Evolutionary conservation across 2,797 vertebrate species (phyloP).

Genomic region (Periparus ater): DNA sequence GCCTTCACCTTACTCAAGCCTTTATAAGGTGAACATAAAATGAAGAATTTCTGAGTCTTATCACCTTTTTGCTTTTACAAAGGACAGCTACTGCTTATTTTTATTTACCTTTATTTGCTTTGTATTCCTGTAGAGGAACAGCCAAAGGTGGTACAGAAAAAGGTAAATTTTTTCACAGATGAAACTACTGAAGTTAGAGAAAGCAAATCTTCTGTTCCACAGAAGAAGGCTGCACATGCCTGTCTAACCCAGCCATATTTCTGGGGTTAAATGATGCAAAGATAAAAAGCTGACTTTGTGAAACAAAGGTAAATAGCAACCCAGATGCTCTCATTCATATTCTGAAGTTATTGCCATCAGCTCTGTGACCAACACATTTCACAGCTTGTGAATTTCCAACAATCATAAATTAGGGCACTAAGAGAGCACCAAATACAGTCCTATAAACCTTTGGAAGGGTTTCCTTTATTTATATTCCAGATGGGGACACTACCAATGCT

Average conservation of each 20-base stretch:
- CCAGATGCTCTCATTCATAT: constrained; percentile 52
- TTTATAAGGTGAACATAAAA: background rate
- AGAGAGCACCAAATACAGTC: background rate
- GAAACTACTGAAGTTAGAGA: background rate
- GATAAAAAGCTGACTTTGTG: constrained; percentile 50
- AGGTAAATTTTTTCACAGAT: background rate
- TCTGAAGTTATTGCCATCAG: constrained; percentile 57
- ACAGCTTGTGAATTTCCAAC: constrained; percentile 59
- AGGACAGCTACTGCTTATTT: background rate
- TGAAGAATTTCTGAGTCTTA: background rate
- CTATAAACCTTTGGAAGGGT: constrained; percentile 29
- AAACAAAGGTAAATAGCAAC: constrained; percentile 59
- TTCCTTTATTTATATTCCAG: constrained; percentile 47
- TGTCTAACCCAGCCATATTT: constrained; percentile 42
- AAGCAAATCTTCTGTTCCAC: background rate
- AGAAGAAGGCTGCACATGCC: background rate
- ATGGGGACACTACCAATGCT: background rate
- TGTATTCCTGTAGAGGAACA: background rate
- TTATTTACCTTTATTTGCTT: background rate
- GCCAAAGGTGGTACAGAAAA: background rate
- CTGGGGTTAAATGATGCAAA: constrained; percentile 57
- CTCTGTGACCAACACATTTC: constrained; percentile 56
- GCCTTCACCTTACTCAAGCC: background rate
- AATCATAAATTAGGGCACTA: constrained; percentile 55
- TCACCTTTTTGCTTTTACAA: background rate